Percentiles rank a stretch among this genome's conserved stretches.
Conservation (phyloP, 2,113 vertebrate species). For the Bothrops jararaca region DNA sequence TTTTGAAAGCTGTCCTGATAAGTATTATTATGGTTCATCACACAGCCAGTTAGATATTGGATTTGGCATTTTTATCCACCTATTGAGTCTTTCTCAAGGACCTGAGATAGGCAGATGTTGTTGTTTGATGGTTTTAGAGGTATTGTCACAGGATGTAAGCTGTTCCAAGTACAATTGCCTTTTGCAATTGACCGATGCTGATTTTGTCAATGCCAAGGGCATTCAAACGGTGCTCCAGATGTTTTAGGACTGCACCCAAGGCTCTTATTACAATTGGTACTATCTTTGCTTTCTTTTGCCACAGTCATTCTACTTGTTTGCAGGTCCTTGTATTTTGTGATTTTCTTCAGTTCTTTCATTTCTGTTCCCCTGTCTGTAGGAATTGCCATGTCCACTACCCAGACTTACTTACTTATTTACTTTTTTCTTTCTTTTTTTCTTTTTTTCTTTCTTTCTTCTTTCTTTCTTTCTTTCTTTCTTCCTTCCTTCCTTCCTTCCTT, state of each 20-base stretch:
- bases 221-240: neutral
- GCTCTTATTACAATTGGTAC: neutral
- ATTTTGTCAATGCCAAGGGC: neutral
- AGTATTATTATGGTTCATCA: neutral
- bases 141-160: neutral
- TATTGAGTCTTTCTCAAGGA: neutral
- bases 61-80: neutral
- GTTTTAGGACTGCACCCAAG: neutral
- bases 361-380: neutral
- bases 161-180: neutral
- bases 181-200: neutral
- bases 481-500: no score
- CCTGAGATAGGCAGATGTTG: neutral
- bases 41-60: neutral
- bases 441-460: no score
- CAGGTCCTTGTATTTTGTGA: neutral
- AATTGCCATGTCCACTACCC: neutral
- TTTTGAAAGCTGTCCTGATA: neutral
- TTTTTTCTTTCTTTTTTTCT: no score
- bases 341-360: neutral
- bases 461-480: no score
- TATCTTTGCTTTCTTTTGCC: no score
- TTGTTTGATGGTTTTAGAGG: neutral
- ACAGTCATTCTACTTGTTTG: neutral
- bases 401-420: neutral